Conservation (phyloP, 2,888 invertebrate genomes). For the Tortricodes alternella region DNA sequence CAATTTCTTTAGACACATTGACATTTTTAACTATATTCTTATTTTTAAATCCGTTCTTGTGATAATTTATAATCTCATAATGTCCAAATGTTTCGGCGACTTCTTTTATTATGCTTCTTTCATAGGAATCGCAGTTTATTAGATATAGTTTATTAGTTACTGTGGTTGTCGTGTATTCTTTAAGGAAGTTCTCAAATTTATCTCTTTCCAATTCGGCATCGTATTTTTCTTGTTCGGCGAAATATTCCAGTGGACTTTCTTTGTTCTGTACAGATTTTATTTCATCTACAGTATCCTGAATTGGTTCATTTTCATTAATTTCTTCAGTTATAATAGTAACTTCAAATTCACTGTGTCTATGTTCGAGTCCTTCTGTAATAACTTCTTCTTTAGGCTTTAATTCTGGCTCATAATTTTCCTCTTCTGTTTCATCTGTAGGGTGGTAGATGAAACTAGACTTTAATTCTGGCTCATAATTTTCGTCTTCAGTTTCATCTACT, state of each 20-base stretch:
- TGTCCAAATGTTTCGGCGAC: constrained; percentile 54
- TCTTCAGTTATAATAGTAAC: constrained; percentile 64
- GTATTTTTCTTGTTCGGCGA: constrained; percentile 64
- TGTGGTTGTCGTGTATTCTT: constrained; percentile 45
- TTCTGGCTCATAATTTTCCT: constrained; percentile 11
- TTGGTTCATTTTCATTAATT: constrained; percentile 55
- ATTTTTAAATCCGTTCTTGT: constrained; percentile 65
- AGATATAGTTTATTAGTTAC: constrained; percentile 54
- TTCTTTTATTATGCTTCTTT: constrained; percentile 64
- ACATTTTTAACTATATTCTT: constrained; percentile 62
- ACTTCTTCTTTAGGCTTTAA: constrained; percentile 9
- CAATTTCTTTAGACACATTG: constrained; percentile 58
- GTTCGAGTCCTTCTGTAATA: constrained; percentile 13
- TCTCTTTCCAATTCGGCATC: constrained; percentile 62
- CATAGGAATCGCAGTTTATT: constrained; percentile 68
- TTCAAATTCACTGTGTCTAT: constrained; percentile 43
- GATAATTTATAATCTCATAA: constrained; percentile 64
- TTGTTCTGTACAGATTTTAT: constrained; percentile 32
- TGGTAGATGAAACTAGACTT: too few species aligned
- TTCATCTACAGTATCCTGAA: constrained; percentile 16
- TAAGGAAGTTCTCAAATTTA: constrained; percentile 57
- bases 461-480: neutral
- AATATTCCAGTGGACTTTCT: constrained; percentile 54
- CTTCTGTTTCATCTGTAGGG: constrained; percentile 26
- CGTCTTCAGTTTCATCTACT: constrained; percentile 40